Evolutionary conservation across 2,888 invertebrate species (phyloP).

Genomic region (Corythucha ciliata): DNA sequence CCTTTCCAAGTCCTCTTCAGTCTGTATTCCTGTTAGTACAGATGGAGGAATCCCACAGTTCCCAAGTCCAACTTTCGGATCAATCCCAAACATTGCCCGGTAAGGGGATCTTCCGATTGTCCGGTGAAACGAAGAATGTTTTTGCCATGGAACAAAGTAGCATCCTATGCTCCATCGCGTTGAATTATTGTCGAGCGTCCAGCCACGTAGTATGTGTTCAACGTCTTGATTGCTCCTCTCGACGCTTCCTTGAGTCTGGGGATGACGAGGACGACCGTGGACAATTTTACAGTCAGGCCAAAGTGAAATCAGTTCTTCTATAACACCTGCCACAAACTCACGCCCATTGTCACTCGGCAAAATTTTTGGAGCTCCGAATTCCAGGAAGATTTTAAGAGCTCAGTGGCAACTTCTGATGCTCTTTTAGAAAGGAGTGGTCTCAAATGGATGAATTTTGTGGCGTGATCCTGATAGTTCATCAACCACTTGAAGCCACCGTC

Average conservation of each 20-base stretch:
- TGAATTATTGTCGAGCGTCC: constrained; percentile 40
- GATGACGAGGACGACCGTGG: constrained; percentile 38
- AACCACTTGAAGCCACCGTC: constrained; percentile 39
- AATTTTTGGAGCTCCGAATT: constrained; percentile 31
- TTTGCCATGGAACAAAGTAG: constrained; percentile 41
- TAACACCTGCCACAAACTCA: constrained; percentile 34
- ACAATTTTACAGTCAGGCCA: constrained; percentile 40
- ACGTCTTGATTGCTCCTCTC: constrained; percentile 36
- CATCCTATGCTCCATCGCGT: constrained; percentile 42
- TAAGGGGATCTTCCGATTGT: too few species aligned
- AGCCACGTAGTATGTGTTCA: constrained; percentile 39
- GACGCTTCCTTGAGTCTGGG: neutral
- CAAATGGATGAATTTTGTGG: constrained; percentile 39
- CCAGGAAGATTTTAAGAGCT: constrained; percentile 29
- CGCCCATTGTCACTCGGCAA: constrained; percentile 33
- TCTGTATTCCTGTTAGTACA: too few species aligned
- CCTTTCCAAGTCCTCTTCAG: too few species aligned
- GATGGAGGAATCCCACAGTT: too few species aligned
- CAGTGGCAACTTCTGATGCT: constrained; percentile 37
- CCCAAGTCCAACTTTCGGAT: too few species aligned
- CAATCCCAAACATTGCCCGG: too few species aligned
- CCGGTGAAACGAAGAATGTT: too few species aligned
- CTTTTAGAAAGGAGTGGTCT: constrained; percentile 37
- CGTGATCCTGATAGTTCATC: constrained; percentile 39
- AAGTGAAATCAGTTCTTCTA: constrained; percentile 33